These are phyloP conservation scores for Semicossyphus pulcher DNA, from an alignment of 2,113 vertebrate genomes.

Conservation along the genomic window DNA sequence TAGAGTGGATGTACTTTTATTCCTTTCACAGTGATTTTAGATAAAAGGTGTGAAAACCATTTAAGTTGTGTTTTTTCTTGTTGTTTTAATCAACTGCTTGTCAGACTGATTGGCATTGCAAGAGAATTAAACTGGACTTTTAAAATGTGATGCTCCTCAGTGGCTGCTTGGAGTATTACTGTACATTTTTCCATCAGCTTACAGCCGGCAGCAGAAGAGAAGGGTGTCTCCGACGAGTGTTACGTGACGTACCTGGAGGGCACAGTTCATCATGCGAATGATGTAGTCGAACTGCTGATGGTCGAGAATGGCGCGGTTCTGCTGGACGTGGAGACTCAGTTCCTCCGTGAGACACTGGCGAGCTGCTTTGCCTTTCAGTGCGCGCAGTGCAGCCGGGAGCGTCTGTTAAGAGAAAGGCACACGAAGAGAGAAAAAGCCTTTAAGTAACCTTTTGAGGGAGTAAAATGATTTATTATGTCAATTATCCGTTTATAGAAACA, in stretches of 20 bases:
- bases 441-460: too few species aligned
- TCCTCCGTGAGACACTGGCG: conserved; percentile 95
- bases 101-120: not conserved
- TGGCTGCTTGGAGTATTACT: not conserved
- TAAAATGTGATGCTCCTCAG: not conserved
- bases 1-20: not conserved
- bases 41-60: not conserved
- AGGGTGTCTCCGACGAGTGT: not conserved
- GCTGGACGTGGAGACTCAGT: conserved; percentile 92
- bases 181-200: not conserved
- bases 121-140: not conserved
- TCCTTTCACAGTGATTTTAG: not conserved
- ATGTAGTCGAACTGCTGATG: conserved; percentile 98
- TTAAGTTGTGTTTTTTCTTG: not conserved
- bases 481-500: not conserved
- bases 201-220: not conserved
- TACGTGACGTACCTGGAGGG: conserved; percentile 89
- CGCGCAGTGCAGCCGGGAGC: conserved; percentile 93
- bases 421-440: not conserved
- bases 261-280: conserved; percentile 97
- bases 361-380: conserved; percentile 95
- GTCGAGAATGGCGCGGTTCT: conserved; percentile 95
- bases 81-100: not conserved
- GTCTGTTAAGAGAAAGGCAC: conserved; percentile 79
- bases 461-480: not conserved